A percentile compares a stretch with the other conserved stretches of the same genome.
phyloP scores from a whole-genome alignment of 2,113 vertebrate species.

The Columbina picui region DNA sequence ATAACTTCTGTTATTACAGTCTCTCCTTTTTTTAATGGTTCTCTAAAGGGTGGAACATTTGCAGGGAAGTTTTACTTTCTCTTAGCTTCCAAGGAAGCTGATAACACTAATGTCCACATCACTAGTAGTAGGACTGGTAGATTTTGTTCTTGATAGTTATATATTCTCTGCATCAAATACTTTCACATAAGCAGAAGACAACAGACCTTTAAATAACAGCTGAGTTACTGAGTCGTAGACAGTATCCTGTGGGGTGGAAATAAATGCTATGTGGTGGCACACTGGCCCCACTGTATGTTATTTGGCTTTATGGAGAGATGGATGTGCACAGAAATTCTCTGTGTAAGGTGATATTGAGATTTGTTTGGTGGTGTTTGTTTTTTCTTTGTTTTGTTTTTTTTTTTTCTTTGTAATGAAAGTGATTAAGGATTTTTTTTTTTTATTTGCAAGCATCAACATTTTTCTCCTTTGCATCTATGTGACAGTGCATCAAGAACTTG shows the following conservation, averaged over 20 bases:
- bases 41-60: neutral
- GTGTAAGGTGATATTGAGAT: neutral
- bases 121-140: rapidly evolving
- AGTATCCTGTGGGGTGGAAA: neutral
- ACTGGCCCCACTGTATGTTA: neutral
- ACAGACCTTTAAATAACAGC: neutral
- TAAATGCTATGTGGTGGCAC: neutral
- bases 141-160: neutral
- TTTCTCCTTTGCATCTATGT: neutral
- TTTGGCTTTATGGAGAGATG: neutral
- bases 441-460: rapidly evolving
- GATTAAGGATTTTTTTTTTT: neutral
- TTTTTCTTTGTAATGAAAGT: neutral
- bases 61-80: neutral
- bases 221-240: neutral
- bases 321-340: neutral
- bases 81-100: neutral
- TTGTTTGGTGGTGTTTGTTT: neutral
- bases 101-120: neutral
- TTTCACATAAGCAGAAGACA: neutral
- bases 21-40: neutral
- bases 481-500: neutral
- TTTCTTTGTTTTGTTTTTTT: neutral
- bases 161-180: neutral
- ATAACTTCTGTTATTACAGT: neutral